A percentile compares a stretch with the other conserved stretches of the same genome.
These are phyloP conservation scores for Pampusana beccarii DNA, from an alignment of 2,113 vertebrate genomes.

Conservation along the genomic window DNA sequence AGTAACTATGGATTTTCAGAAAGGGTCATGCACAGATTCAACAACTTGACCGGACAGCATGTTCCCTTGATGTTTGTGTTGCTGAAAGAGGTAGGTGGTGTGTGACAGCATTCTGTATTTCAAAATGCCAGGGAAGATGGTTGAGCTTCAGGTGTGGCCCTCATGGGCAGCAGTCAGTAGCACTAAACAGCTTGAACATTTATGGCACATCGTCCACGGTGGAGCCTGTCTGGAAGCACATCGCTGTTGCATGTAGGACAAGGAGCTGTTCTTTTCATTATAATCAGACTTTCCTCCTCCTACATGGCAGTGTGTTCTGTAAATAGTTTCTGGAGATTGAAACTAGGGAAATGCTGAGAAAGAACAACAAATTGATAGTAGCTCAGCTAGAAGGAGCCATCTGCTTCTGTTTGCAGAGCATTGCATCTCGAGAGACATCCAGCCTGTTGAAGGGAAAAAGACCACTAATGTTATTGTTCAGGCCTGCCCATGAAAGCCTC, in stretches of 20 bases:
- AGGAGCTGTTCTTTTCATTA: slow-evolving; percentile 8
- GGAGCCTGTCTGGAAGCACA: neutral
- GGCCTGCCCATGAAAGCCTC: neutral
- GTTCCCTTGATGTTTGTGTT: neutral
- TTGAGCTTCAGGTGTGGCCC: neutral
- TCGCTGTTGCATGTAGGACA: neutral
- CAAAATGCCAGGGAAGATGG: neutral
- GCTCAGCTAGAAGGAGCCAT: slow-evolving; percentile 49
- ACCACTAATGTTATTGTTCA: neutral
- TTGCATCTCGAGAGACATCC: neutral
- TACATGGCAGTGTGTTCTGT: slow-evolving; percentile 1
- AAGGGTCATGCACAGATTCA: neutral
- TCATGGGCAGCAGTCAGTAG: neutral
- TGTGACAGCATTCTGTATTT: neutral
- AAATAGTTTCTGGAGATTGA: slow-evolving; percentile 6
- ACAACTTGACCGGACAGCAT: neutral
- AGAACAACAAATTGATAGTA: slow-evolving; percentile 16
- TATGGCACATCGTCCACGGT: neutral
- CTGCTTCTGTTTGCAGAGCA: slow-evolving; percentile 31
- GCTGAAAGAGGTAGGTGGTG: neutral
- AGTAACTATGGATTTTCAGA: neutral
- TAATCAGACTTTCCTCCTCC: neutral
- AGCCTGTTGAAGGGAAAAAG: neutral
- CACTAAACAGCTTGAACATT: neutral
- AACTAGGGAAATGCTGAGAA: slow-evolving; percentile 35